Evolutionary conservation across 2,113 vertebrate species (phyloP).

Genomic region (Megaleporinus macrocephalus): DNA sequence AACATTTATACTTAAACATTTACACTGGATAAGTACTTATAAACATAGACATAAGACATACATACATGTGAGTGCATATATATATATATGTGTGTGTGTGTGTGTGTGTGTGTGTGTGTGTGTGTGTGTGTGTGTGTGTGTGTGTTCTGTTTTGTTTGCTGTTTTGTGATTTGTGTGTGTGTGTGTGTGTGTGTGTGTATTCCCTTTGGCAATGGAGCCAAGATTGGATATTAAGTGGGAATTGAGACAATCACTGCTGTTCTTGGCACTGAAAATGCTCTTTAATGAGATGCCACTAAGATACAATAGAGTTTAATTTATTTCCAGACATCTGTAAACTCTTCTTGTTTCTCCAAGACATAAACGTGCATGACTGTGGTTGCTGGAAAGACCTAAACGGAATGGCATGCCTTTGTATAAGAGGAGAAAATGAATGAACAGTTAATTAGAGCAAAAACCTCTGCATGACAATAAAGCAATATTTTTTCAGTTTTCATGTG

Average conservation of each 20-base stretch:
- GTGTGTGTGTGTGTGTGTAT: neutral
- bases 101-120: no score
- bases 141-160: no score
- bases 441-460: neutral
- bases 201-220: neutral
- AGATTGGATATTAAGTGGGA: neutral
- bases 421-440: neutral
- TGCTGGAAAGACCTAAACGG: neutral
- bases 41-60: no score
- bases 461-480: neutral
- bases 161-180: no score
- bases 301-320: constrained; percentile 26
- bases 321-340: constrained; percentile 21
- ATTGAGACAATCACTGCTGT: neutral
- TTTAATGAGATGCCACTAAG: neutral
- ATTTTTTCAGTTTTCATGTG: neutral
- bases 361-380: neutral
- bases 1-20: no score
- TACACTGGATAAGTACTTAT: no score
- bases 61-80: no score
- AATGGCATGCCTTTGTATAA: neutral
- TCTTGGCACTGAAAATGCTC: neutral
- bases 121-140: no score
- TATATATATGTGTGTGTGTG: no score
- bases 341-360: constrained; percentile 26